Conservation (phyloP, 2,888 invertebrate genomes). For the Eueremaeus valkanovi region DNA sequence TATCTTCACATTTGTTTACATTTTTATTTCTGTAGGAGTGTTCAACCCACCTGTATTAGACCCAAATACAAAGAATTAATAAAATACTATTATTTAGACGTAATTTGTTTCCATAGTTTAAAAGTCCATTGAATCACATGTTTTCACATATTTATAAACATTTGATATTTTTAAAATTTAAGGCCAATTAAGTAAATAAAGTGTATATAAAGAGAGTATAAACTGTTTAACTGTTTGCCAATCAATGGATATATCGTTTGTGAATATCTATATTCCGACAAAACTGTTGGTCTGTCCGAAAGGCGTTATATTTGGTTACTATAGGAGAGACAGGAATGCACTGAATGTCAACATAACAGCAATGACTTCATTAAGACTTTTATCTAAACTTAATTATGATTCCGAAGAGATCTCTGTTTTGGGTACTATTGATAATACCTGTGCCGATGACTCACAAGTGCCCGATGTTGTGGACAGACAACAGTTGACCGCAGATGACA, state of each 20-base stretch:
- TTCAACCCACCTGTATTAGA: no score
- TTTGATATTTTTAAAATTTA: no score
- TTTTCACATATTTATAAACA: no score
- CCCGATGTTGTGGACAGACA: background rate
- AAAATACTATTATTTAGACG: no score
- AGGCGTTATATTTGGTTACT: conserved; percentile 14
- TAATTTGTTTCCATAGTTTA: no score
- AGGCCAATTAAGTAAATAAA: no score
- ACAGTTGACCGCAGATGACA: background rate
- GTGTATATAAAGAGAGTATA: no score
- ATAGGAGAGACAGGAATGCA: background rate
- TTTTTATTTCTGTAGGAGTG: no score
- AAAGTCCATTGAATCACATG: no score
- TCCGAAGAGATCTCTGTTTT: conserved; percentile 15
- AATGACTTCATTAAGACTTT: conserved; percentile 8
- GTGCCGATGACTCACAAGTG: background rate
- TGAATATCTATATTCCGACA: conserved; percentile 22
- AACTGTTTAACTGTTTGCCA: no score
- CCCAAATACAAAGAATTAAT: no score
- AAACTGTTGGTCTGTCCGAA: conserved; percentile 17
- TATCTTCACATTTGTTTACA: no score
- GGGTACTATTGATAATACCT: conserved; percentile 2
- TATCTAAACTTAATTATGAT: conserved; percentile 18
- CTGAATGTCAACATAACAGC: conserved; percentile 30
- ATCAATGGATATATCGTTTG: conserved; percentile 8